Conservation (phyloP, 1,140 invertebrate species). For the Telenomus remus region DNA sequence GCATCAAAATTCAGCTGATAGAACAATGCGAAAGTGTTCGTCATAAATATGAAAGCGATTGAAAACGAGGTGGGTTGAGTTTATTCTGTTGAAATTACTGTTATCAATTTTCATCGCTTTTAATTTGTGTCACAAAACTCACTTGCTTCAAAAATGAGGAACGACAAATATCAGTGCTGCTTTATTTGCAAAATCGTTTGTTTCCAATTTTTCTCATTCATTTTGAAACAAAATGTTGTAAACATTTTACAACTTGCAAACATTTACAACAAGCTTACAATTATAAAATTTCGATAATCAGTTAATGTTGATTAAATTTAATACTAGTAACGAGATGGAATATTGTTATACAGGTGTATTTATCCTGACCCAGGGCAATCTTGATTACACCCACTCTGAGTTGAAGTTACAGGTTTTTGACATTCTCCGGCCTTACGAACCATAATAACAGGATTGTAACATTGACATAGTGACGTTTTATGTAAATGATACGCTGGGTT, state of each 20-base stretch:
- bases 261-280: too few relatives aligned
- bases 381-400: slow-evolving; percentile 13
- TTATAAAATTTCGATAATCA: too few relatives aligned
- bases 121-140: slow-evolving; percentile 11
- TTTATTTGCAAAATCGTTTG: too few relatives aligned
- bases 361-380: slow-evolving; percentile 55
- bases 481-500: slow-evolving; percentile 39
- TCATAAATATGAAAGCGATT: slow-evolving; percentile 30
- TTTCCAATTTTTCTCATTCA: background rate
- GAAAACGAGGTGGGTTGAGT: slow-evolving; percentile 24
- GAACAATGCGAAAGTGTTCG: slow-evolving; percentile 20
- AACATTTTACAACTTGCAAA: too few relatives aligned
- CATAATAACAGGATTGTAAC: slow-evolving; percentile 51
- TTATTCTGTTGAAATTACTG: slow-evolving; percentile 7
- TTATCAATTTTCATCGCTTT: slow-evolving; percentile 24
- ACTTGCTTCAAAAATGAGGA: background rate
- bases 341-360: background rate
- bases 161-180: background rate
- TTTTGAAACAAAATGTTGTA: too few relatives aligned
- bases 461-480: slow-evolving; percentile 55
- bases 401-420: slow-evolving; percentile 46
- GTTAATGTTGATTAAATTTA: too few relatives aligned
- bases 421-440: slow-evolving; percentile 19
- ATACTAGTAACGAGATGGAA: background rate
- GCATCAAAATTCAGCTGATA: background rate